phyloP scores from a whole-genome alignment of 2,888 invertebrate species.

The Empis stercorea region DNA sequence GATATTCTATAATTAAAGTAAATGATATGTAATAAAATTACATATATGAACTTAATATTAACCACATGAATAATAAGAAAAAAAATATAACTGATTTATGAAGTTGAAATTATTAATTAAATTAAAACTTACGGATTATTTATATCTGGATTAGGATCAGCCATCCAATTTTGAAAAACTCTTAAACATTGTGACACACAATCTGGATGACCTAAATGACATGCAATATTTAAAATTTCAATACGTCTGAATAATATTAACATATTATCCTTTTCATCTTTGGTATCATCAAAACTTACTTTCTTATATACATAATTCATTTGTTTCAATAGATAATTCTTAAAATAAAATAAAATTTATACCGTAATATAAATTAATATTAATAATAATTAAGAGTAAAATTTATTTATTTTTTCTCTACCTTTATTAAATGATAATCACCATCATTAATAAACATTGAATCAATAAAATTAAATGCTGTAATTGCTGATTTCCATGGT shows the following conservation, averaged over 20 bases:
- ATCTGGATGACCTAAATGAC: constrained; percentile 57
- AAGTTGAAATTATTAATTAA: too few relatives aligned
- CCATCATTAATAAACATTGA: constrained; percentile 65
- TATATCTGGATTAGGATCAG: constrained; percentile 53
- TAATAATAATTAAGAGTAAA: not conserved
- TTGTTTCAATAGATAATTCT: constrained; percentile 57
- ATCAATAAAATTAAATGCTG: constrained; percentile 62
- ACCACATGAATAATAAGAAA: too few relatives aligned
- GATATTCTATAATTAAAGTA: constrained; percentile 48
- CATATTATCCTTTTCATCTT: constrained; percentile 45
- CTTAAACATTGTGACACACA: constrained; percentile 61
- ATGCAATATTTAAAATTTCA: constrained; percentile 60
- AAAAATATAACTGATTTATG: too few relatives aligned
- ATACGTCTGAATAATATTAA: constrained; percentile 57
- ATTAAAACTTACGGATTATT: constrained; percentile 64
- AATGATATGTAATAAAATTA: not conserved
- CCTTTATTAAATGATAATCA: constrained; percentile 53
- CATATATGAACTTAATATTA: too few relatives aligned
- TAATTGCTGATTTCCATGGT: constrained; percentile 76
- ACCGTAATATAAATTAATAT: not conserved
- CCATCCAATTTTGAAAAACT: constrained; percentile 64
- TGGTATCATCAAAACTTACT: constrained; percentile 53
- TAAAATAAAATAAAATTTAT: constrained; percentile 22
- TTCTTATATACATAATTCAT: constrained; percentile 53
- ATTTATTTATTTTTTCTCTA: constrained; percentile 19